Conservation (phyloP, 2,888 invertebrate species). For the Cryptocephalus moraei region DNA sequence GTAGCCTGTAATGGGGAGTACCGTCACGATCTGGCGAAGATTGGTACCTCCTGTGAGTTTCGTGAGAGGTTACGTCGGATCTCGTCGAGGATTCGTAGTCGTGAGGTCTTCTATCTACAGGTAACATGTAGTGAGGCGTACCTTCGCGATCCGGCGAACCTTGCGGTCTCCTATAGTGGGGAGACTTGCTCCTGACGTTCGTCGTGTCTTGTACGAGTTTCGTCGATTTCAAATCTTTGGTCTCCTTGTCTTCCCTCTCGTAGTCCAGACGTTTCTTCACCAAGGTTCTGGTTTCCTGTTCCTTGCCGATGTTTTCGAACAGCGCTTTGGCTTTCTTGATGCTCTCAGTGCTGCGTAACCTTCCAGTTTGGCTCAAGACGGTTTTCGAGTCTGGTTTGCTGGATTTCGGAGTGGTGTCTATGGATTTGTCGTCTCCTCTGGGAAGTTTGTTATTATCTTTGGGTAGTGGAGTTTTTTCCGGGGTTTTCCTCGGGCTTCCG, state of each 20-base stretch:
- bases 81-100: conserved; percentile 6
- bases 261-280: conserved; percentile 7
- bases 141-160: conserved; percentile 12
- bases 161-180: conserved; percentile 4
- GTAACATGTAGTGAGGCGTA: conserved; percentile 30
- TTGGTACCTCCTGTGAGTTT: not conserved
- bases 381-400: conserved; percentile 28
- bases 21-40: conserved; percentile 15
- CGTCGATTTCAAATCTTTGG: conserved; percentile 3
- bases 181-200: conserved; percentile 1
- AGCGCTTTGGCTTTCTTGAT: conserved; percentile 60
- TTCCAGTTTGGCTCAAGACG: conserved; percentile 26
- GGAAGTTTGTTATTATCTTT: conserved; percentile 13
- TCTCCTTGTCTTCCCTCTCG: conserved; percentile 7
- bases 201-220: no score
- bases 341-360: conserved; percentile 50
- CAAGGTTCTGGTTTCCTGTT: conserved; percentile 14
- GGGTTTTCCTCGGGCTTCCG: conserved; percentile 14
- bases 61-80: not conserved
- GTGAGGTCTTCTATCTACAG: conserved; percentile 23
- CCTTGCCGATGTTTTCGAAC: conserved; percentile 51
- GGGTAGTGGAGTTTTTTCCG: conserved; percentile 21
- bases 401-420: conserved; percentile 27
- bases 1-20: conserved; percentile 31
- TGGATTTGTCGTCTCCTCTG: conserved; percentile 11